Evolutionary conservation across 2,113 vertebrate species (phyloP).

Genomic region (Ameiurus melas): DNA sequence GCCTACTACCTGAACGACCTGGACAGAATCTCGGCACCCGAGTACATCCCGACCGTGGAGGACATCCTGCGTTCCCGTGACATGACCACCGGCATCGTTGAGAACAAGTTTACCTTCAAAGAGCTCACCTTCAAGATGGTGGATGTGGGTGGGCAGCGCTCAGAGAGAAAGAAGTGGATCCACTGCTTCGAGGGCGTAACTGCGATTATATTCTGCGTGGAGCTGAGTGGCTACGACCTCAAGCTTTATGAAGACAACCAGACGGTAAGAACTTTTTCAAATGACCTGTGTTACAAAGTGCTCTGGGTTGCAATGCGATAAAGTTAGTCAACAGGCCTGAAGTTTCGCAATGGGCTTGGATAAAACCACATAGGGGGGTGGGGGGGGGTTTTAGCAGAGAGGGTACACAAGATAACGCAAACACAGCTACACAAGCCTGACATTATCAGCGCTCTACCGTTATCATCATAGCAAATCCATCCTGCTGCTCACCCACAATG

Average conservation of each 20-base stretch:
- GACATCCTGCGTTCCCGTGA: slow-evolving; percentile 97
- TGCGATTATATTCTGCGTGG: slow-evolving; percentile 99
- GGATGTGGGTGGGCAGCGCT: slow-evolving; percentile 96
- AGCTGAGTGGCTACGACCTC: slow-evolving; percentile 98
- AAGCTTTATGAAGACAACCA: slow-evolving; percentile 99
- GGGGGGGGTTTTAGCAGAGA: not conserved
- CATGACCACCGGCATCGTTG: slow-evolving; percentile 99
- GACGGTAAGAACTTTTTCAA: slow-evolving; percentile 78
- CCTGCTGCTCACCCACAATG: slow-evolving; percentile 1
- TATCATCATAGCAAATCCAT: slow-evolving; percentile 26
- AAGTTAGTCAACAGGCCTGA: not conserved
- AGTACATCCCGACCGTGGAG: slow-evolving; percentile 97
- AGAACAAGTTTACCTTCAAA: slow-evolving; percentile 99
- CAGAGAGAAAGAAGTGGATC: slow-evolving; percentile 99
- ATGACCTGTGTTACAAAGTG: not conserved
- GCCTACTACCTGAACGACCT: slow-evolving; percentile 98
- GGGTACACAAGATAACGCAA: slow-evolving; percentile 26
- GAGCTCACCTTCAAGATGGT: slow-evolving; percentile 99
- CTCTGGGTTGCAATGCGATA: not conserved
- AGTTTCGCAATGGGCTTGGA: not conserved
- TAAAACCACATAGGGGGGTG: not conserved
- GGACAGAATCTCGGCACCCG: slow-evolving; percentile 89
- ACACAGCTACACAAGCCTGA: not conserved
- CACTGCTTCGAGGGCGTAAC: slow-evolving; percentile 99
- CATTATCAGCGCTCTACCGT: slow-evolving; percentile 14